phyloP scores from a whole-genome alignment of 2,888 invertebrate genomes.

The Cryptophagus acutangulus region DNA sequence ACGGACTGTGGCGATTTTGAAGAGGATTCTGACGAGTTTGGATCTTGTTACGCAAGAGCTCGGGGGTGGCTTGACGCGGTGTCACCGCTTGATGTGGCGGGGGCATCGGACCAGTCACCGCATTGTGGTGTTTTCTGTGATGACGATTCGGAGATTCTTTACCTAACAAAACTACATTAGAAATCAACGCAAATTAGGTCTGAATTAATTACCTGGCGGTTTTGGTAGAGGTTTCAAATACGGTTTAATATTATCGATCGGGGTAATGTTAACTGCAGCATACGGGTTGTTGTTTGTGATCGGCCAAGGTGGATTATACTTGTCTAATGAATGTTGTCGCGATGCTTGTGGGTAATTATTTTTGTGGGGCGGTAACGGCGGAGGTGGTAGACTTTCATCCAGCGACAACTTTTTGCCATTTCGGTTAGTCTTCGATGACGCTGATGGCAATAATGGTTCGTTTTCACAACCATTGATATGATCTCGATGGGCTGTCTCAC shows the following conservation, averaged over 20 bases:
- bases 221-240: conserved; percentile 58
- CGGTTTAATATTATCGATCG: conserved; percentile 43
- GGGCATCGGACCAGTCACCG: conserved; percentile 28
- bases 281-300: conserved; percentile 52
- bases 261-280: conserved; percentile 21
- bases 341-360: conserved; percentile 34
- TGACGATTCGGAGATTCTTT: conserved; percentile 45
- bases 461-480: conserved; percentile 51
- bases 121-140: conserved; percentile 36
- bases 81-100: conserved; percentile 24
- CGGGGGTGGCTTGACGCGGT: conserved; percentile 38
- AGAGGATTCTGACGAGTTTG: conserved; percentile 40
- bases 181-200: no score
- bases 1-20: conserved; percentile 36
- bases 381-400: conserved; percentile 54
- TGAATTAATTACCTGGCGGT: no score
- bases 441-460: conserved; percentile 52
- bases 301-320: conserved; percentile 61
- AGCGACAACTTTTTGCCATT: conserved; percentile 46
- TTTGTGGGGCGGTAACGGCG: conserved; percentile 58
- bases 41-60: conserved; percentile 40
- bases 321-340: conserved; percentile 34
- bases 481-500: conserved; percentile 52
- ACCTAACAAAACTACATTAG: no score
- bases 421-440: conserved; percentile 33